phyloP scores from a whole-genome alignment of 1,140 invertebrate genomes.

The Acromyrmex charruanus region DNA sequence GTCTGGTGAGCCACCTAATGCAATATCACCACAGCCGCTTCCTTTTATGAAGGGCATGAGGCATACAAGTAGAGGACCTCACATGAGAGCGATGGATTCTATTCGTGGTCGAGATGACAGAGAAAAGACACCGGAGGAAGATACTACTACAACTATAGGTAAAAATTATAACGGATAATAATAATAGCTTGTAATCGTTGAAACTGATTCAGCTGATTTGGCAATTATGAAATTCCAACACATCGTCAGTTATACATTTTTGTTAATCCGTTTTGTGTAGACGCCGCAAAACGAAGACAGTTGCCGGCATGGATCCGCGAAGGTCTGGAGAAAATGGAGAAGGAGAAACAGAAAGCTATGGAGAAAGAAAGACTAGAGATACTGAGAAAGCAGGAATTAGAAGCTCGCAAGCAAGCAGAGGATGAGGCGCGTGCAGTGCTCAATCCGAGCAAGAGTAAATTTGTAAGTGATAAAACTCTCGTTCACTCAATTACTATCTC shows the following conservation, averaged over 20 bases:
- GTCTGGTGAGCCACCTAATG: slow-evolving; percentile 81
- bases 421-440: slow-evolving; percentile 88
- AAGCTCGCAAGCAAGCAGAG: slow-evolving; percentile 89
- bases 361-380: slow-evolving; percentile 92
- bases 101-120: slow-evolving; percentile 82
- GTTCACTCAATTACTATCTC: too few species aligned
- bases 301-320: slow-evolving; percentile 98
- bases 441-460: slow-evolving; percentile 92
- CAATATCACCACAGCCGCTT: slow-evolving; percentile 77
- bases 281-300: slow-evolving; percentile 96
- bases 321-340: slow-evolving; percentile 98
- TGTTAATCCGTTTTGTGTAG: slow-evolving; percentile 83
- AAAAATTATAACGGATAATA: slow-evolving; percentile 37
- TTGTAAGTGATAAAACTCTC: slow-evolving; percentile 88
- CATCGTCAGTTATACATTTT: not conserved
- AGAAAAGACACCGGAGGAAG: slow-evolving; percentile 85
- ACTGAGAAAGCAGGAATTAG: slow-evolving; percentile 88
- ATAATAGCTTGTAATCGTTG: not conserved
- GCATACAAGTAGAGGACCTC: slow-evolving; percentile 76
- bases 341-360: slow-evolving; percentile 96
- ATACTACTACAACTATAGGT: slow-evolving; percentile 84
- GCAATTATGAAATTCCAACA: slow-evolving; percentile 9
- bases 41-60: slow-evolving; percentile 83
- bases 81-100: slow-evolving; percentile 79
- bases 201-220: not conserved